phyloP scores from a whole-genome alignment of 2,888 invertebrate species.

The Drosophila fulvimacula region DNA sequence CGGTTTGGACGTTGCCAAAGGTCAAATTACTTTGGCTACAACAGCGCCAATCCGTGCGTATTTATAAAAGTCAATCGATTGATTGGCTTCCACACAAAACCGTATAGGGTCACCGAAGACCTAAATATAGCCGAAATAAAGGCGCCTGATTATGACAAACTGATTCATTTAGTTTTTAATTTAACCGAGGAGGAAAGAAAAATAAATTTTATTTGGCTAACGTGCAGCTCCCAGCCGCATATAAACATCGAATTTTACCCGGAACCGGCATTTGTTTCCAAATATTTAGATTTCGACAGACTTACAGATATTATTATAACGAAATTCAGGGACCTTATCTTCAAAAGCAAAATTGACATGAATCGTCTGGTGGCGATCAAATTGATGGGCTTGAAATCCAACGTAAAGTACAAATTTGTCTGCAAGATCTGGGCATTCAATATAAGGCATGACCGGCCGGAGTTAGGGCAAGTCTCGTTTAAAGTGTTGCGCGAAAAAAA shows the following conservation, averaged over 20 bases:
- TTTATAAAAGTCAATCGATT: conserved; percentile 64
- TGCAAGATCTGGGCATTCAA: conserved; percentile 63
- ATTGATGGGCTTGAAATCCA: conserved; percentile 27
- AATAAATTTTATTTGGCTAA: conserved; percentile 51
- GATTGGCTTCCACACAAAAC: conserved; percentile 47
- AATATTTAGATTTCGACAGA: conserved; percentile 35
- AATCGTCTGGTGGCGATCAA: conserved; percentile 63
- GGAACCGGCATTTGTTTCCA: conserved; percentile 29
- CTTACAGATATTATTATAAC: not conserved
- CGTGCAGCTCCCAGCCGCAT: conserved; percentile 21
- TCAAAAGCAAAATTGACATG: conserved; percentile 22
- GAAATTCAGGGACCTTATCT: not conserved
- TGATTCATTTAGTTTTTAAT: conserved; percentile 16
- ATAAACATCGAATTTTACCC: conserved; percentile 37
- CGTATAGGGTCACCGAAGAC: conserved; percentile 23
- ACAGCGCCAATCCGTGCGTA: conserved; percentile 47
- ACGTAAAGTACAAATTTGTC: conserved; percentile 13
- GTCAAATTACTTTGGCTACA: conserved; percentile 41
- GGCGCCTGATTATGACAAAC: not conserved
- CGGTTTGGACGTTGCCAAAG: conserved; percentile 52
- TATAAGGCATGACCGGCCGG: conserved; percentile 26
- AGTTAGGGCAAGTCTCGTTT: conserved; percentile 20
- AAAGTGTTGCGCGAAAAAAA: not conserved
- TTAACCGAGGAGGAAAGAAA: not conserved
- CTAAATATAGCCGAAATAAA: not conserved